Evolutionary conservation across 2,888 invertebrate species (phyloP).

Genomic region (Ectemnius cavifrons): DNA sequence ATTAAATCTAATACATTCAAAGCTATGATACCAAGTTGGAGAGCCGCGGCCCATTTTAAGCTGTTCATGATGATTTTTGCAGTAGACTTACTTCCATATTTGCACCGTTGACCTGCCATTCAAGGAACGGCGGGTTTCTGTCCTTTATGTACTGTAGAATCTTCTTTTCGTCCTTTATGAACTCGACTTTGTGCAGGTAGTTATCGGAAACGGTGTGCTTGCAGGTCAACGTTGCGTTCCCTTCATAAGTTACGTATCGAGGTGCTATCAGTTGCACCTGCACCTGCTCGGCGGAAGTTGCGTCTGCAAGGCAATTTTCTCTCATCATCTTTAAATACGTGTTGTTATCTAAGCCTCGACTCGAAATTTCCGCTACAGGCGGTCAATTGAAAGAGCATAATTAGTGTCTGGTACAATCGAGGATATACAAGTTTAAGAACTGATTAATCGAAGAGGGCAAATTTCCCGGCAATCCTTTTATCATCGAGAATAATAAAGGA

Average conservation of each 20-base stretch:
- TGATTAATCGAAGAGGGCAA: neutral
- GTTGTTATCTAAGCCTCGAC: too few species aligned
- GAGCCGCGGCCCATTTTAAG: too few species aligned
- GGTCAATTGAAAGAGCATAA: neutral
- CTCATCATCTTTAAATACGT: neutral
- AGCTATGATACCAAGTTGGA: too few species aligned
- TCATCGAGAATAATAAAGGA: too few species aligned
- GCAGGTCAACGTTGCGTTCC: slow-evolving; percentile 86
- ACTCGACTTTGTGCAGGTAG: slow-evolving; percentile 89
- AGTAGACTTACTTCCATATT: slow-evolving; percentile 83
- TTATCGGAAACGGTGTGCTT: slow-evolving; percentile 87
- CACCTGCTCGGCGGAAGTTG: slow-evolving; percentile 78
- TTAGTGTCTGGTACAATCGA: neutral
- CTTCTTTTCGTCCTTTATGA: slow-evolving; percentile 85
- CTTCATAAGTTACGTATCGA: slow-evolving; percentile 86
- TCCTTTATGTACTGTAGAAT: slow-evolving; percentile 90
- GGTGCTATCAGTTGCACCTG: slow-evolving; percentile 85
- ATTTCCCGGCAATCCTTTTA: neutral
- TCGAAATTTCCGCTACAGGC: too few species aligned
- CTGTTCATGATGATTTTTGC: too few species aligned
- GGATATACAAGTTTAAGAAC: neutral
- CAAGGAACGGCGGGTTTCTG: slow-evolving; percentile 85
- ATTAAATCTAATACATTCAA: too few species aligned
- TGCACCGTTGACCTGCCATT: slow-evolving; percentile 85
- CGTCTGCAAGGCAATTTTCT: slow-evolving; percentile 50